Evolutionary conservation across 2,888 invertebrate genomes (phyloP).

Genomic region (Eilema depressum): DNA sequence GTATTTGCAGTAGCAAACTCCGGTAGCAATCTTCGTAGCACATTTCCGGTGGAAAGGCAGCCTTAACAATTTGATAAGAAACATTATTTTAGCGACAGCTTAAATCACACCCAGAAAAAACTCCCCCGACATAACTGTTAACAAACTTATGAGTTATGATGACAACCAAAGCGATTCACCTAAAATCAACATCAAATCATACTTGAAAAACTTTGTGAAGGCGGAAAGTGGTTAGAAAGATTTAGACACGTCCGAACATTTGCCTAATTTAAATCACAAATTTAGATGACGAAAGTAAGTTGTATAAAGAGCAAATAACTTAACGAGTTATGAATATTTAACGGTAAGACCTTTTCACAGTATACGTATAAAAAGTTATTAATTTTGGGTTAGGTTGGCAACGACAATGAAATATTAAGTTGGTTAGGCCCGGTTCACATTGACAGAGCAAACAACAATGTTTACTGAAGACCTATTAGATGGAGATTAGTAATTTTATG

Average conservation of each 20-base stretch:
- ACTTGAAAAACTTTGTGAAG: constrained; percentile 16
- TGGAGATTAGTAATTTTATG: no score
- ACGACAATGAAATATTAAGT: constrained; percentile 38
- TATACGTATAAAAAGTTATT: constrained; percentile 30
- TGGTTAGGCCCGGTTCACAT: constrained; percentile 9
- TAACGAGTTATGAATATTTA: constrained; percentile 43
- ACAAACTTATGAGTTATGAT: not conserved
- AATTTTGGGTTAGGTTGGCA: constrained; percentile 28
- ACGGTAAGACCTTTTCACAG: constrained; percentile 22
- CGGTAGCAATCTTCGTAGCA: no score
- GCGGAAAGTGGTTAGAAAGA: constrained; percentile 15
- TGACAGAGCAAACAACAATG: not conserved
- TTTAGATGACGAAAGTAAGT: constrained; percentile 36
- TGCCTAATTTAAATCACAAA: constrained; percentile 43
- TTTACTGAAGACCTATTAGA: constrained; percentile 2
- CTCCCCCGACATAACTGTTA: no score
- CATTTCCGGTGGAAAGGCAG: no score
- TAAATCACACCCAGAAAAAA: no score
- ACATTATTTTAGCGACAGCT: no score
- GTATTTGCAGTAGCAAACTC: no score
- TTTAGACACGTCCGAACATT: constrained; percentile 4
- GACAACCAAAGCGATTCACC: not conserved
- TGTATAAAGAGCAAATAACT: constrained; percentile 39
- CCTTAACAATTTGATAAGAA: no score
- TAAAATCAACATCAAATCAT: constrained; percentile 15